Evolutionary conservation across 2,113 vertebrate genomes (phyloP).

Genomic region (Hypanus sabinus): DNA sequence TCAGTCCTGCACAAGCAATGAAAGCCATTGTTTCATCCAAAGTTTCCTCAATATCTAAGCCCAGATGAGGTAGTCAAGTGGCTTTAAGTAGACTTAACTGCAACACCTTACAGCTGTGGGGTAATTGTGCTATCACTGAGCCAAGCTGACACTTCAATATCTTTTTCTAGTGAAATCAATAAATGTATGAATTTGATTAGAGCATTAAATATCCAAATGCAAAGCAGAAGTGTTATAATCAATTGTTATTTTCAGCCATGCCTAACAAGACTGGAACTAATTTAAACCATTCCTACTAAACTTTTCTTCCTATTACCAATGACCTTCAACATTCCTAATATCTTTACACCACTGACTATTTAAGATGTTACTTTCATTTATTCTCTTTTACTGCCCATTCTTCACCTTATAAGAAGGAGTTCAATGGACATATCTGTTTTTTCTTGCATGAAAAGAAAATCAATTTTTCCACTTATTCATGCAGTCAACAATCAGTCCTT

Average conservation of each 20-base stretch:
- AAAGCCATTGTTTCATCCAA: not conserved
- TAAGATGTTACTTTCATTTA: not conserved
- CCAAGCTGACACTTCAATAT: not conserved
- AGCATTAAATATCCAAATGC: not conserved
- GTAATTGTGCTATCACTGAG: not conserved
- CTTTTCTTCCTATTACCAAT: not conserved
- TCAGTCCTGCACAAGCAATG: not conserved
- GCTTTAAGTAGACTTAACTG: not conserved
- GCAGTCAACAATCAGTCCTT: not conserved
- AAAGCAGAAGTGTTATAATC: not conserved
- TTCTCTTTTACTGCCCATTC: slow-evolving; percentile 5
- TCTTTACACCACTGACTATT: not conserved
- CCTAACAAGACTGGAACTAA: not conserved
- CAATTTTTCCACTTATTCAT: not conserved
- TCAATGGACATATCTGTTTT: slow-evolving; percentile 8
- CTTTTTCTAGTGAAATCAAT: not conserved
- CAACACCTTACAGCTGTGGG: not conserved
- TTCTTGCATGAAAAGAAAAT: slow-evolving; percentile 9
- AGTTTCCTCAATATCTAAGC: not conserved
- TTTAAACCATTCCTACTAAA: not conserved
- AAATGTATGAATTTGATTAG: not conserved
- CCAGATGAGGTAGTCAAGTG: not conserved
- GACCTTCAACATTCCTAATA: slow-evolving; percentile 5
- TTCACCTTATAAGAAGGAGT: not conserved
- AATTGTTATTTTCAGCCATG: not conserved